Conservation (phyloP, 2,113 vertebrate species). For the Sinocyclocheilus anophthalmus region DNA sequence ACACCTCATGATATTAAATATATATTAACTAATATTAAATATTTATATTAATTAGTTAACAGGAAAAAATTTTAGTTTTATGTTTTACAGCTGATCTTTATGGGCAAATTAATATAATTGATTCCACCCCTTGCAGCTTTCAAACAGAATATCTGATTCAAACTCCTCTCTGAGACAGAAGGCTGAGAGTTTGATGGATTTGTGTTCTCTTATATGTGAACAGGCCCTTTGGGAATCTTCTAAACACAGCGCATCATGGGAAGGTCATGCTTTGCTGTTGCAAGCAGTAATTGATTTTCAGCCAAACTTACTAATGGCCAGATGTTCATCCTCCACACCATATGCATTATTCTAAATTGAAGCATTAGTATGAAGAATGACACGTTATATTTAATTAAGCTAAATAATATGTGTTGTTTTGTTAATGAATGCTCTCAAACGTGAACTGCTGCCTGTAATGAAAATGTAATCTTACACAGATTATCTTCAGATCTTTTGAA, state of each 20-base stretch:
- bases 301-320: conserved; percentile 39
- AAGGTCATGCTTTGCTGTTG: conserved; percentile 4
- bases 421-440: conserved; percentile 10
- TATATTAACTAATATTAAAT: no score
- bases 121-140: not conserved
- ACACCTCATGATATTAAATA: not conserved
- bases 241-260: not conserved
- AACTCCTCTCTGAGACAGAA: not conserved
- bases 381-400: conserved; percentile 27
- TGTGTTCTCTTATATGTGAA: not conserved
- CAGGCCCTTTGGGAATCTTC: conserved; percentile 16
- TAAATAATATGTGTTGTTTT: not conserved
- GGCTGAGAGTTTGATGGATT: conserved; percentile 24
- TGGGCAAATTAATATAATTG: not conserved
- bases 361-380: conserved; percentile 8
- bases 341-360: conserved; percentile 38
- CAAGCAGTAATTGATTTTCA: conserved; percentile 37
- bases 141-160: not conserved
- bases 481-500: not conserved
- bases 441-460: conserved; percentile 4
- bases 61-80: not conserved
- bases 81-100: not conserved
- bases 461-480: not conserved
- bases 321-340: conserved; percentile 28
- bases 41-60: no score